These are phyloP conservation scores for Rotaria macrura DNA, from an alignment of 2,888 invertebrate genomes.

Conservation along the genomic window DNA sequence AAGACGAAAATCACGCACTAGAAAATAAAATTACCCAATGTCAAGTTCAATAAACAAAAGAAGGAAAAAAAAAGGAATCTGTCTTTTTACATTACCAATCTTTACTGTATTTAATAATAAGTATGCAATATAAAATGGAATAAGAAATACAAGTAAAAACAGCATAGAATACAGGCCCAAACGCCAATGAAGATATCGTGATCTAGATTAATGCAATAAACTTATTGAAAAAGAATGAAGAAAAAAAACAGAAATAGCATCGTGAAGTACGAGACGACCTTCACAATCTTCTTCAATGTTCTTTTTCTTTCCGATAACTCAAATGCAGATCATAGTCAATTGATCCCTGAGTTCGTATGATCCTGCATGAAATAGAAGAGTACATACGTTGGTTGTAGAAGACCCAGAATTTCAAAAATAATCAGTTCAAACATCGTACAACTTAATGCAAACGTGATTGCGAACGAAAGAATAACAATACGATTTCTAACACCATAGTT, in stretches of 20 bases:
- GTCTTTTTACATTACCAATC: conserved; percentile 42
- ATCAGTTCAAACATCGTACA: conserved; percentile 98
- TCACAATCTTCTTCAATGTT: too few species aligned
- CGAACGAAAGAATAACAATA: conserved; percentile 85
- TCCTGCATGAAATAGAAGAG: too few species aligned
- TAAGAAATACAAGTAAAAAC: conserved; percentile 82
- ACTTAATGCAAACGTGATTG: conserved; percentile 83
- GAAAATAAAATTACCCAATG: too few species aligned
- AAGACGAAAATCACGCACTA: conserved; percentile 24
- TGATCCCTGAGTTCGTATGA: too few species aligned
- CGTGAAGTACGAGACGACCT: too few species aligned
- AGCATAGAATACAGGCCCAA: conserved; percentile 76
- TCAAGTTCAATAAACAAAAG: background rate
- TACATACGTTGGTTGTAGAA: conserved; percentile 72
- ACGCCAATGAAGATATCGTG: conserved; percentile 87
- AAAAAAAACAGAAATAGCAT: too few species aligned
- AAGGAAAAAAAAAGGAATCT: too few species aligned
- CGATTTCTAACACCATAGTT: conserved; percentile 75
- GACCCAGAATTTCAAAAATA: conserved; percentile 92
- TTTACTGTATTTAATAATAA: conserved; percentile 78
- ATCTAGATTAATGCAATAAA: conserved; percentile 55
- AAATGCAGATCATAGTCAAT: too few species aligned
- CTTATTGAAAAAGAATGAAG: background rate
- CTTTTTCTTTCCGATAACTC: too few species aligned
- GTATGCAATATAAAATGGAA: conserved; percentile 91